Evolutionary conservation across 2,888 invertebrate genomes (phyloP), one percentile per base, ranked within the genome.

Genomic region (Drosophila falleni): DNA sequence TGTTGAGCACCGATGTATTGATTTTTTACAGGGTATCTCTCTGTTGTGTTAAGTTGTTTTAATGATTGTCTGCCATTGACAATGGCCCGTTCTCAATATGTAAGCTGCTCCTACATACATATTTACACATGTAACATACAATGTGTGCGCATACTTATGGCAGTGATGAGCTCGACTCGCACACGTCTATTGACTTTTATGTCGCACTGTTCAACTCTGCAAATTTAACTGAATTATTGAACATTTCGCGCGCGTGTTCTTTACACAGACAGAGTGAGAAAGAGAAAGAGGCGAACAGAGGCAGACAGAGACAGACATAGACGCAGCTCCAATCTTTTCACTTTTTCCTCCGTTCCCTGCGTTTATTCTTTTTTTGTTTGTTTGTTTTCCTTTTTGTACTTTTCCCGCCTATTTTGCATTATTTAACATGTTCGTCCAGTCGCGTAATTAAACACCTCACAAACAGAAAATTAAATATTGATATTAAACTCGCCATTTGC

Each of bases 171-270:
- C 29, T 33, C 29, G 46, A n/a, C 61, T 61, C 31, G 10, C 49
- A 35, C 13, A 35, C 44, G 69, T 55, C 41, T 67, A 47, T 64
- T 75, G 75, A 67, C 75, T 75, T 75, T 73, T 42, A 44, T 56
- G 62, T 73, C 47, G 66, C 77, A 69, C 74, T 74, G 59, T 62
- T 54, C 67, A 59, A 29, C 50, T 59, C 55, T 56, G 78, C 55
- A 74, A 69, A 78, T 62, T 62, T 76, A 5, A 33, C 54, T 78
- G 69, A 47, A 78, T 78, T 77, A 77, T 77, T 77, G 56, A 77
- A 54, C 70, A 78, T 33, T 71, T 71, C 63, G 64, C 77, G 64
- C 77, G 63, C 74, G 50, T 50, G 41, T 55, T 67, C 55, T 47
- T 74, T 74, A 9, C 62, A 47, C 35, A 37, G 29, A 53, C 23